phyloP scores from a whole-genome alignment of 1,140 invertebrate species.

The Monomorium pharaonis region DNA sequence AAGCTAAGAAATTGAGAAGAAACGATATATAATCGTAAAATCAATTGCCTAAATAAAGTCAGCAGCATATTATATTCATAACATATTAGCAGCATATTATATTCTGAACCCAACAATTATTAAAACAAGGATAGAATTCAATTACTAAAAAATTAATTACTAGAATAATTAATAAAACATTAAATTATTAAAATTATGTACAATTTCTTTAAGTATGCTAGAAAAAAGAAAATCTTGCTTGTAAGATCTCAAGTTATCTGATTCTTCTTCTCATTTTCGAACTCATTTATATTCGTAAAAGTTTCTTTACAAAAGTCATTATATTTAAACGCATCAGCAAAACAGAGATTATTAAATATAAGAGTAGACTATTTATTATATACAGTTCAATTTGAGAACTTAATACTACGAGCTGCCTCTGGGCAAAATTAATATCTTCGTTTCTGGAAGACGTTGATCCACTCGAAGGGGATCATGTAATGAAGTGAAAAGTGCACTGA shows the following conservation, averaged over 20 bases:
- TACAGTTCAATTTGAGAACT: constrained; percentile 3
- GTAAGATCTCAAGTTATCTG: not conserved
- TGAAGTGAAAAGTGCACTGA: constrained; percentile 19
- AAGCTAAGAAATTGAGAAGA: not conserved
- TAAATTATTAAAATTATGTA: not conserved
- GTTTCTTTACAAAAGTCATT: not conserved
- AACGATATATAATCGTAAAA: not conserved
- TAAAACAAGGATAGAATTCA: not conserved
- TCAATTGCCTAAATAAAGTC: not conserved
- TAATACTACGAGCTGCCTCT: constrained; percentile 59
- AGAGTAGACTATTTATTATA: not conserved
- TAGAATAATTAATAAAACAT: constrained; percentile 27
- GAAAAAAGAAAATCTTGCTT: not conserved
- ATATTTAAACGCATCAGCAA: not conserved
- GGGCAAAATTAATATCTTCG: constrained; percentile 69
- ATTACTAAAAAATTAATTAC: too few species aligned
- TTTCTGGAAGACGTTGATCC: constrained; percentile 74
- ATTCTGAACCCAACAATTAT: not conserved
- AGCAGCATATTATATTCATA: not conserved
- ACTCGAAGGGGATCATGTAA: constrained; percentile 38
- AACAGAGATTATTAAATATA: not conserved
- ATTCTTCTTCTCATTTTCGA: not conserved
- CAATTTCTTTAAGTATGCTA: not conserved
- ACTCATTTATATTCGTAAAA: not conserved
- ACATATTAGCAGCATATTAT: not conserved